Evolutionary conservation across 2,113 vertebrate genomes (phyloP).

Genomic region (Isichthys henryi): DNA sequence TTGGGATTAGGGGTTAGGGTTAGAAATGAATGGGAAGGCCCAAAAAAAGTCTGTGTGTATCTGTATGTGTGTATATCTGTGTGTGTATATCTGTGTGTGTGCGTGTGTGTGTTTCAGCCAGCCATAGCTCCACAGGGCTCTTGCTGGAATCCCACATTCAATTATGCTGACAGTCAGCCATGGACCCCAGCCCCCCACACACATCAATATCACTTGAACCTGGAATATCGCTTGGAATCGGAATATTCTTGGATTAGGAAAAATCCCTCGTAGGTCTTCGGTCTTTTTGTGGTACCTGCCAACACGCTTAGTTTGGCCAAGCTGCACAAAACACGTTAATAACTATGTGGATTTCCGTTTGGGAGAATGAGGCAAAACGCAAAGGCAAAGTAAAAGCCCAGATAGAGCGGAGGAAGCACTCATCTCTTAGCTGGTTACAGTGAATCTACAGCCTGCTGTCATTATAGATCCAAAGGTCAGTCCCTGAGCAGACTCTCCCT

Average conservation of each 20-base stretch:
- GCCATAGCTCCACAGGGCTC: neutral
- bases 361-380: neutral
- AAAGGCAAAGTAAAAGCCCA: neutral
- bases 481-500: neutral
- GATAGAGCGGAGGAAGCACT: neutral
- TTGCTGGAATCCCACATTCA: neutral
- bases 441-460: neutral
- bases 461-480: neutral
- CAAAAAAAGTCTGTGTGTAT: neutral
- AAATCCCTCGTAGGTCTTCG: neutral
- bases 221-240: neutral
- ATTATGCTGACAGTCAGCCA: neutral
- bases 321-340: neutral
- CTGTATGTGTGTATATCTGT: neutral
- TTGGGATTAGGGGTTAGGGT: neutral
- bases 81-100: neutral
- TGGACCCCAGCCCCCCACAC: neutral
- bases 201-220: neutral
- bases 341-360: neutral
- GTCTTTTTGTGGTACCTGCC: neutral
- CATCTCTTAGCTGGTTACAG: neutral
- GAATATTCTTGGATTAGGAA: neutral
- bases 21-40: too few relatives aligned
- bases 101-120: neutral
- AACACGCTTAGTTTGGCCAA: neutral